Percentiles rank a stretch among this genome's conserved stretches.
These are phyloP conservation scores for Agelastica alni DNA, from an alignment of 2,888 invertebrate species.

Conservation along the genomic window DNA sequence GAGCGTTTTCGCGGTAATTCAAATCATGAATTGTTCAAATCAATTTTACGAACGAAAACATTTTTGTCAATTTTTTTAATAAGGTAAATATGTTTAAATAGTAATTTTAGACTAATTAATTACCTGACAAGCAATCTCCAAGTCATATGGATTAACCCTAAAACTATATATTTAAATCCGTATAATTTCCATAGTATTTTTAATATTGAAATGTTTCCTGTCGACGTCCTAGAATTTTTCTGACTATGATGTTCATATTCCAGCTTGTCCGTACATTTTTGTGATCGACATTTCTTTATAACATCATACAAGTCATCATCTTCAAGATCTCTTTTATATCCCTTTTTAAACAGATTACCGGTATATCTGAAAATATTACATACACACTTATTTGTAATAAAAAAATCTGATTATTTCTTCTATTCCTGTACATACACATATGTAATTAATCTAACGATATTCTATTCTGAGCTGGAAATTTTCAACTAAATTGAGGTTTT, in stretches of 20 bases:
- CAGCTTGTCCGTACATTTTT: conserved; percentile 44
- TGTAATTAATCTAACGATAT: too few relatives aligned
- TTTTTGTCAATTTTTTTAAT: too few relatives aligned
- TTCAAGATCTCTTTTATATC: conserved; percentile 64
- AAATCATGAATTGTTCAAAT: too few relatives aligned
- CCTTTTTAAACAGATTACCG: conserved; percentile 67
- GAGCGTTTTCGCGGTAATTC: too few relatives aligned
- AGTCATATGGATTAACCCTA: conserved; percentile 33
- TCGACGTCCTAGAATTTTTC: conserved; percentile 32
- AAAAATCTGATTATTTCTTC: too few relatives aligned
- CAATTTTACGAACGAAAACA: too few relatives aligned
- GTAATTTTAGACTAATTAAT: too few relatives aligned
- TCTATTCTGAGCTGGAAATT: too few relatives aligned
- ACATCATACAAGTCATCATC: conserved; percentile 65
- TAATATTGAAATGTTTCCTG: conserved; percentile 26
- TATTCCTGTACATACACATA: too few relatives aligned
- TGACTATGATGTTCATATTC: conserved; percentile 45
- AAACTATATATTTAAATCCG: conserved; percentile 32
- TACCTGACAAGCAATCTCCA: conserved; percentile 36
- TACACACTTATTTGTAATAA: too few relatives aligned
- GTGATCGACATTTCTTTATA: conserved; percentile 53
- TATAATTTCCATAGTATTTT: conserved; percentile 40
- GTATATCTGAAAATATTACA: conserved; percentile 63
- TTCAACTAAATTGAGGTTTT: too few relatives aligned
- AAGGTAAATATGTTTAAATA: too few relatives aligned